These are phyloP conservation scores for Scaptomyza cyrtandrae DNA, from an alignment of 2,888 invertebrate genomes.

Conservation along the genomic window DNA sequence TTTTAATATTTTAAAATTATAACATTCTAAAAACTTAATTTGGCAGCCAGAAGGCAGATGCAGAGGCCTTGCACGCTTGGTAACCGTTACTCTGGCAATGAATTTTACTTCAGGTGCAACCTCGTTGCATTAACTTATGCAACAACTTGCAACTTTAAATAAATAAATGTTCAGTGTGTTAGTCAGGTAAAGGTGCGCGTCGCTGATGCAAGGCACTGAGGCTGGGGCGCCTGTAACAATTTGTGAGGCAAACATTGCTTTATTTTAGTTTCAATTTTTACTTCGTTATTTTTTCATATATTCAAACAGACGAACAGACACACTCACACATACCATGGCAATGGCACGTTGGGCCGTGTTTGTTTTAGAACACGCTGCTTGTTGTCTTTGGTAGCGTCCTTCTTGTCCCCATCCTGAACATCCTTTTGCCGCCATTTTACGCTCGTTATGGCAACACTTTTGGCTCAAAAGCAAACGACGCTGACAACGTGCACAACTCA, in stretches of 20 bases:
- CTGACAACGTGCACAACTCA: slow-evolving; percentile 61
- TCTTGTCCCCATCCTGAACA: slow-evolving; percentile 29
- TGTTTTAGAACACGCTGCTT: slow-evolving; percentile 71
- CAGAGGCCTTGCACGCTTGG: slow-evolving; percentile 24
- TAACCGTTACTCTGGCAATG: slow-evolving; percentile 43
- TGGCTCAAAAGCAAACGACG: slow-evolving; percentile 75
- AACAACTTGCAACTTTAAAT: slow-evolving; percentile 74
- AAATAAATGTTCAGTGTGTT: slow-evolving; percentile 66
- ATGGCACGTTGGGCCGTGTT: slow-evolving; percentile 51
- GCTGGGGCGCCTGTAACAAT: slow-evolving; percentile 64
- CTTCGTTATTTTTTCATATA: slow-evolving; percentile 74
- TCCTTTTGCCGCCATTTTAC: slow-evolving; percentile 78
- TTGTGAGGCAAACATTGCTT: slow-evolving; percentile 79
- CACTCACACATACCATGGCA: not conserved
- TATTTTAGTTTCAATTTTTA: slow-evolving; percentile 80
- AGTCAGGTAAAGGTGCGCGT: slow-evolving; percentile 15
- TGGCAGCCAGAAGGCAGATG: slow-evolving; percentile 27
- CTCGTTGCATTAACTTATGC: slow-evolving; percentile 65
- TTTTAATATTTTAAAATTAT: slow-evolving; percentile 65
- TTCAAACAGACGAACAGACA: slow-evolving; percentile 14
- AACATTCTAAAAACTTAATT: slow-evolving; percentile 51
- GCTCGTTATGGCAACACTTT: slow-evolving; percentile 81
- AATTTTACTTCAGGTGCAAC: slow-evolving; percentile 38
- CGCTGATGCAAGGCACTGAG: slow-evolving; percentile 5
- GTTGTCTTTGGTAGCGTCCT: slow-evolving; percentile 61